Evolutionary conservation across 2,888 invertebrate species (phyloP).

Genomic region (Cheilosia vernalis): DNA sequence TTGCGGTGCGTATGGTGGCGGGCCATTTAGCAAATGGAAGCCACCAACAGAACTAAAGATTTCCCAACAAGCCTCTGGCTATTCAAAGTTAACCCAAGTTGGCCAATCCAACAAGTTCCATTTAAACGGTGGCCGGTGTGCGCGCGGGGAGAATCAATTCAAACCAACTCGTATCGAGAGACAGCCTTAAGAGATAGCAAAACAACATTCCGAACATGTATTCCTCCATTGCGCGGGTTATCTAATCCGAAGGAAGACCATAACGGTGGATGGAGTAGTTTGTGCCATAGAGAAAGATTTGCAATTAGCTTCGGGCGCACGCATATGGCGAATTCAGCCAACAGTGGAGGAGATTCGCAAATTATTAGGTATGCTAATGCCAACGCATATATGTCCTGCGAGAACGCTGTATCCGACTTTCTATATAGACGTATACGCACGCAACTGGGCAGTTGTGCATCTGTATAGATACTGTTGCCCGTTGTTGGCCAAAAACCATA

Average conservation of each 20-base stretch:
- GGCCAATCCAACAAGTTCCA: conserved; percentile 39
- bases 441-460: conserved; percentile 36
- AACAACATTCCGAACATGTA: conserved; percentile 63
- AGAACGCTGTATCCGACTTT: conserved; percentile 40
- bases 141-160: conserved; percentile 8
- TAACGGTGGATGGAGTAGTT: conserved; percentile 26
- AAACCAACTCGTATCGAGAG: conserved; percentile 30
- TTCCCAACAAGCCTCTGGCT: conserved; percentile 48
- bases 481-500: conserved; percentile 29
- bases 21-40: conserved; percentile 51
- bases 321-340: conserved; percentile 27
- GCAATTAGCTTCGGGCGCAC: conserved; percentile 62
- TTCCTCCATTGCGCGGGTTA: conserved; percentile 46
- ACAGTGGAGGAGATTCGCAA: conserved; percentile 32
- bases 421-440: conserved; percentile 48
- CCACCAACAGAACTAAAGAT: conserved; percentile 22
- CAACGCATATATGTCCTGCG: conserved; percentile 24
- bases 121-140: background rate
- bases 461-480: conserved; percentile 10
- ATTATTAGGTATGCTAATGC: conserved; percentile 50
- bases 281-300: conserved; percentile 26
- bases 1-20: conserved; percentile 62
- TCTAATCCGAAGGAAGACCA: conserved; percentile 54
- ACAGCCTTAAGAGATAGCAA: conserved; percentile 46
- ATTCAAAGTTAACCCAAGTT: conserved; percentile 47